Evolutionary conservation across 1,140 invertebrate species (phyloP), one percentile per base, ranked within the genome.

Genomic region (Dysdera silvatica): DNA sequence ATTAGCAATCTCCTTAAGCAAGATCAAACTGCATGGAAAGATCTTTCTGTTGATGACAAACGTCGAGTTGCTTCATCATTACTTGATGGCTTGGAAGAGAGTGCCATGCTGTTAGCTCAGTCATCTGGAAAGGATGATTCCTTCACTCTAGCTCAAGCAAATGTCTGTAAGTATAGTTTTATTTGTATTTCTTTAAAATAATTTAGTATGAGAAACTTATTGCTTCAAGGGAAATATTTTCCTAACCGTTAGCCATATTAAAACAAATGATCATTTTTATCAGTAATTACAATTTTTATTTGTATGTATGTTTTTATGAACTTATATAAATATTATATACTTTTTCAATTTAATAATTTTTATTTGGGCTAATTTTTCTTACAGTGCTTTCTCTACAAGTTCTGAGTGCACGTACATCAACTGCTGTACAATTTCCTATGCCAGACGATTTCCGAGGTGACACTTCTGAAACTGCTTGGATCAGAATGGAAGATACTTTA

Each of bases 1-100:
- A 87, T 88, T 61, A 94, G 90, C 66, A 94, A 95, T 78, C 79
- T 96, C n/a, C 75, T 97, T 49, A 88, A 92, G 74, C 82, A 85
- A 57, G 83, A 87, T 2, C 90, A 95, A 71, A 82, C 87, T 2
- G 90, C 91, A 0, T 97, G 93, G 93, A 82, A 84, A 43, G 91
- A 94, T 76, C 78, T 97, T 4, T 24, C 69, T 62, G 5, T 59
- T 31, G 29, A 62, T 60, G 63, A 71, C 57, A 87, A 91, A 77
- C 88, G 90, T 82, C 77, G 83, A 60, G 89, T 91, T 0, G 88
- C 90, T 7, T 91, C 89, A 14, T 86, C 86, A 0, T 73, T 95
- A 32, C 79, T 94, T 0, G 88, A 89, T 33, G 89, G 90, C 0
- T 75, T 95, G 2, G 94, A 97, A 75, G 88, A 94, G 72, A 92